Evolutionary conservation across 2,888 invertebrate species (phyloP), one percentile per base, ranked within the genome.

Genomic region (Xylocampa areola): DNA sequence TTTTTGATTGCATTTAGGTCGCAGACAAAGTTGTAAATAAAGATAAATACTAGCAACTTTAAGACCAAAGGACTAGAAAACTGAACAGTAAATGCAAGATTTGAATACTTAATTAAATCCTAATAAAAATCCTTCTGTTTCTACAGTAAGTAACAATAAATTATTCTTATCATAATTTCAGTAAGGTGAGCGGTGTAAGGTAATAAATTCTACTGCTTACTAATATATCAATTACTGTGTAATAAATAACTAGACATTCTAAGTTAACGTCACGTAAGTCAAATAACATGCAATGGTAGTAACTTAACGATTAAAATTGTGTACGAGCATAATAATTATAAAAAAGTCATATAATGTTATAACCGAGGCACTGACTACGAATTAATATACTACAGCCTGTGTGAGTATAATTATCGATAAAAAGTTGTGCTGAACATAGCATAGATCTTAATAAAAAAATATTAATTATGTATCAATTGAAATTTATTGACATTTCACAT

Each of bases 191-290:
- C 29, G 17, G 55, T 55, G 62, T 67, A 62, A 23, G 17, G 55
- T 54, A 50, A 68, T 68, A 55, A 55, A 55, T 68, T 55, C 30
- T 55, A 55, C 35, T 37, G 30, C 49, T 50, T 23, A 36, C 45
- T 21, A n/a, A n/a, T n/a, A 37, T 55, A 65, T 65, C 62, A 65
- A 65, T 65, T 65, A 68, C 49, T 7, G 14, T 49, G 17, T 45
- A 54, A 61, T 54, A 44, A 45, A 40, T 13, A 23, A 57, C 37
- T 62, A 55, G 49, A 62, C 55, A 47, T 68, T 67, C 36, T 40
- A 32, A 41, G 37, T 55, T 40, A 17, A 13, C 33, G 37, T 62
- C 45, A 62, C 68, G 55, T 45, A 35, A 53, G 27, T 44, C 30
- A 41, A n/a, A 29, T 67, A 49, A 37, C 68, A 67, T 68, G 65